These are phyloP conservation scores for Coracias cyanogaster DNA, from an alignment of 2,797 vertebrate species.

Conservation along the genomic window DNA sequence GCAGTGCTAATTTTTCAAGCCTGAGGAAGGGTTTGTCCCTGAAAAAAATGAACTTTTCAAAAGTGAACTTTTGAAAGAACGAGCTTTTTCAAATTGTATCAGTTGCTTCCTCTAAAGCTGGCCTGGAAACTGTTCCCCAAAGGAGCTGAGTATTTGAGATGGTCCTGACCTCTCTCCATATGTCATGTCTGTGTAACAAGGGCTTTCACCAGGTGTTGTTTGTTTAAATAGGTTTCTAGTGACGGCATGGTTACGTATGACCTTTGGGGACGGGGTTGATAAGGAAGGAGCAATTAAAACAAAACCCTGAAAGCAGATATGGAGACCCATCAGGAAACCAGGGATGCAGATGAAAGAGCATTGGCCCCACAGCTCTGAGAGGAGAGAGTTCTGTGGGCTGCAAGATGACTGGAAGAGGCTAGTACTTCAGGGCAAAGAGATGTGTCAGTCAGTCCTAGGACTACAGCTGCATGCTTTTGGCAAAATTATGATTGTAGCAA, in stretches of 20 bases:
- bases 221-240: constrained; percentile 45
- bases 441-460: background rate
- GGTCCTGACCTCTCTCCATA: background rate
- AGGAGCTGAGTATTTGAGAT: background rate
- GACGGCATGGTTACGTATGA: background rate
- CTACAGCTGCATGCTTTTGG: background rate
- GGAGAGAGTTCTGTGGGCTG: background rate
- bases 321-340: background rate
- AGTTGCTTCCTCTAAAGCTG: background rate
- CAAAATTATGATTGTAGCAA: background rate
- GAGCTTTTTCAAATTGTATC: background rate
- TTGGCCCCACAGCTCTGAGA: background rate
- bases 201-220: constrained; percentile 47
- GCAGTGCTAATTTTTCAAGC: background rate
- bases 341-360: constrained; percentile 7
- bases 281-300: constrained; percentile 48
- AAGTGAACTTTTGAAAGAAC: background rate
- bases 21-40: background rate
- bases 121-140: background rate
- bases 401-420: background rate
- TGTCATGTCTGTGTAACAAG: background rate
- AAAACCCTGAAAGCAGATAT: constrained; percentile 15
- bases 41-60: background rate
- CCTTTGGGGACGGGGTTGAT: constrained; percentile 1
- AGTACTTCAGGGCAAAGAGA: background rate